These are phyloP conservation scores for Naja naja DNA, from an alignment of 2,113 vertebrate genomes.

Conservation along the genomic window DNA sequence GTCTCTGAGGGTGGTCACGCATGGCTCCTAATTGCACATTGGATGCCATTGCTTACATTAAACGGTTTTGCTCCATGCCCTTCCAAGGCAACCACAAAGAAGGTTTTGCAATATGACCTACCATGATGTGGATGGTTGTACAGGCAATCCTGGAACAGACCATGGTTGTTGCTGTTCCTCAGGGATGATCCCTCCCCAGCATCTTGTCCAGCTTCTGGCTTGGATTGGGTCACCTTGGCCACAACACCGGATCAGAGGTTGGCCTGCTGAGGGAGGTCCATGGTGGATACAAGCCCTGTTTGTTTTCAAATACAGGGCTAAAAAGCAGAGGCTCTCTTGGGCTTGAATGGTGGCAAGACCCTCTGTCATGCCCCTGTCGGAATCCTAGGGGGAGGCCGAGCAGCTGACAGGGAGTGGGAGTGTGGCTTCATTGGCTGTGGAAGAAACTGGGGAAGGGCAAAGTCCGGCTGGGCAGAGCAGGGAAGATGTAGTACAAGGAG, in stretches of 20 bases:
- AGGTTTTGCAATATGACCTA: neutral
- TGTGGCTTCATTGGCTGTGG: too few relatives aligned
- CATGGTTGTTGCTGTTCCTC: too few relatives aligned
- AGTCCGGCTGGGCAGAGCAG: too few relatives aligned
- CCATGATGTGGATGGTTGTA: neutral
- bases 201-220: neutral
- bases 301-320: neutral
- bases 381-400: too few relatives aligned
- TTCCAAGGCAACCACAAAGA: neutral
- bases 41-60: neutral
- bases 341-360: neutral
- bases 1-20: neutral
- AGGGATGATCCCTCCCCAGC: neutral
- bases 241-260: too few relatives aligned
- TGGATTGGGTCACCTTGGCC: neutral
- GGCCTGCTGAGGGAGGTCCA: neutral
- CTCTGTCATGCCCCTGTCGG: too few relatives aligned
- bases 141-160: too few relatives aligned
- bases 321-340: neutral
- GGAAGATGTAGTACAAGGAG: too few relatives aligned
- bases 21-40: neutral
- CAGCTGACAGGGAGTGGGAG: too few relatives aligned
- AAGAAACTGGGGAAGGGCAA: too few relatives aligned
- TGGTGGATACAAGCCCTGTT: neutral
- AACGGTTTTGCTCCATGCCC: neutral